Evolutionary conservation across 2,797 vertebrate species (phyloP).

Genomic region (Ispidina picta): DNA sequence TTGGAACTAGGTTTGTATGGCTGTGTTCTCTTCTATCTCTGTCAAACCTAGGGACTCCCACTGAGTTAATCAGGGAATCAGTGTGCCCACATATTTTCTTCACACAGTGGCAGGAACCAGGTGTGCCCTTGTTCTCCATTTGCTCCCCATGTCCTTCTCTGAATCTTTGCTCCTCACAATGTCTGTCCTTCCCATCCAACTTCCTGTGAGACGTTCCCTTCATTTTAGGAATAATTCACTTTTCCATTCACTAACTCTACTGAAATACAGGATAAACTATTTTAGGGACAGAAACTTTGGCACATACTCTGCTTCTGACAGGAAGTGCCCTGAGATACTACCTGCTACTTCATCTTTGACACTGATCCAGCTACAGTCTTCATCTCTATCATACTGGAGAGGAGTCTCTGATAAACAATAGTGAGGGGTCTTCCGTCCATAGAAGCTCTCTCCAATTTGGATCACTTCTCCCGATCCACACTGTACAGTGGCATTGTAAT

Average conservation of each 20-base stretch:
- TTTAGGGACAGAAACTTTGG: not conserved
- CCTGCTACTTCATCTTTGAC: conserved; percentile 87
- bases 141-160: not conserved
- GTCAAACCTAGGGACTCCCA: not conserved
- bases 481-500: conserved; percentile 86
- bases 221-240: not conserved
- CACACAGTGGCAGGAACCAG: not conserved
- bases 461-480: conserved; percentile 91
- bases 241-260: not conserved
- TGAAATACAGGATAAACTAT: not conserved
- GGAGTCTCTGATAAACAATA: conserved; percentile 78
- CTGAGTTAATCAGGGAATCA: not conserved
- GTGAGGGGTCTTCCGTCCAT: conserved; percentile 85
- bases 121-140: not conserved
- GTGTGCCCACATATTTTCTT: not conserved
- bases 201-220: not conserved
- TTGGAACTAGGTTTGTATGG: not conserved
- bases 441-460: conserved; percentile 86
- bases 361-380: conserved; percentile 87
- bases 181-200: not conserved
- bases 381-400: conserved; percentile 47
- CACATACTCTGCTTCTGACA: not conserved
- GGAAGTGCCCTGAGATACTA: conserved; percentile 44
- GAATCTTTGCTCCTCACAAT: not conserved
- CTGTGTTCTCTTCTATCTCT: not conserved